Evolutionary conservation across 1,140 invertebrate species (phyloP), one percentile per base, ranked within the genome.

Genomic region (Eufriesea mexicana): DNA sequence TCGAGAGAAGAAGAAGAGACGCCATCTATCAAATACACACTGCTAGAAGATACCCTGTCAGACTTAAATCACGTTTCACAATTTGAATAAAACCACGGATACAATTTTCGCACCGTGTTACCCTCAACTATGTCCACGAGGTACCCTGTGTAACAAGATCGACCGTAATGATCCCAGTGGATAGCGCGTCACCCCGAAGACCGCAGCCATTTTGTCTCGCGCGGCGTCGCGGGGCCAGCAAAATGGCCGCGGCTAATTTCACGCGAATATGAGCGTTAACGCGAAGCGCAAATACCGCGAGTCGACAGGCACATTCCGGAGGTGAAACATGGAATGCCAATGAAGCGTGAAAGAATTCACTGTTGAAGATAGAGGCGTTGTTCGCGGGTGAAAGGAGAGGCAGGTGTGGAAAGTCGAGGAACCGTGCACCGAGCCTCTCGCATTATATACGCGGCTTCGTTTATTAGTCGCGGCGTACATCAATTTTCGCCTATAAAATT

Each of bases 321-420:
- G 72, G 72, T 42, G 62, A 64, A 54, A 59, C 79, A 23, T 75
- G 42, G 79, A 67, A 75, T 51, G 62, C 54, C 79, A 42, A 75
- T 59, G 79, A 35, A 64, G 72, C 72, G 72, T 82, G 72, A 76
- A 82, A 82, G 79, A 76, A 82, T 82, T 67, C 61, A 45, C 49
- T 68, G 57, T 45, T 25, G 49, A 47, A n/a, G 71, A 75, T 51
- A 18, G 51, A 49, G 12, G 57, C 42, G 62, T 73, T 73, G 54
- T 67, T 57, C 54, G n/a, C 9, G 18, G 73, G 73, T 75, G 72
- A 76, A 76, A 82, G 79, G 71, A 49, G 72, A 35, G 12, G 20
- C 73, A 75, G 70, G 70, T 80, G 70, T 23, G 70, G 49, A 74
- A 55, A 64, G 70, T 74, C 16, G 70, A 64, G 49, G 49, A 51